phyloP scores from a whole-genome alignment of 2,797 vertebrate genomes.

The Sebastes matsubarae region DNA sequence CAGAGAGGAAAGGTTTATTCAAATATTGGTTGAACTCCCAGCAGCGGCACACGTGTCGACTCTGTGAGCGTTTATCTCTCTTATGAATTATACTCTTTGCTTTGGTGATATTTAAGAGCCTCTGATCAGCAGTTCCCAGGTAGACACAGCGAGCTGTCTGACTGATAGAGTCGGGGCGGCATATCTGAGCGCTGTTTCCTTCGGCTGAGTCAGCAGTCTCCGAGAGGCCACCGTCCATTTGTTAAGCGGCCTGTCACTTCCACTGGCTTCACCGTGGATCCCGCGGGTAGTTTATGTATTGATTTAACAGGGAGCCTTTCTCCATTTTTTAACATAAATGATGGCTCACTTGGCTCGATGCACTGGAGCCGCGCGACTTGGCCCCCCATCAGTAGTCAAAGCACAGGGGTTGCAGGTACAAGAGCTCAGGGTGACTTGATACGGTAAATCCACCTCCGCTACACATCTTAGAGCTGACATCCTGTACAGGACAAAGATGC shows the following conservation, averaged over 20 bases:
- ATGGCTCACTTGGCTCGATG: constrained; percentile 72
- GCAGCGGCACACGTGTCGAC: constrained; percentile 4
- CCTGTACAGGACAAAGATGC: not conserved
- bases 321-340: constrained; percentile 80
- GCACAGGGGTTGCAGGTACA: constrained; percentile 42
- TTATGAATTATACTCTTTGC: constrained; percentile 70
- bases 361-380: constrained; percentile 11
- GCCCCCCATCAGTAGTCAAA: constrained; percentile 48
- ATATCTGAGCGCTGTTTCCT: constrained; percentile 26
- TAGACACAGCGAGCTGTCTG: constrained; percentile 52
- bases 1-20: constrained; percentile 46
- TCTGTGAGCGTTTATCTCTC: constrained; percentile 41
- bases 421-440: constrained; percentile 4
- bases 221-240: constrained; percentile 70
- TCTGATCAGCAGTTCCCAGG: constrained; percentile 74
- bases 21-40: constrained; percentile 54
- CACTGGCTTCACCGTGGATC: constrained; percentile 71
- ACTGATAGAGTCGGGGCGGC: constrained; percentile 39
- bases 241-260: constrained; percentile 78
- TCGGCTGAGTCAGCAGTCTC: constrained; percentile 76
- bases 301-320: constrained; percentile 78
- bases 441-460: constrained; percentile 31
- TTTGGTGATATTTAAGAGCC: constrained; percentile 76
- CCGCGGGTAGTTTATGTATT: constrained; percentile 82
- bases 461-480: constrained; percentile 10